Evolutionary conservation across 2,888 invertebrate species (phyloP).

Genomic region (Sisyra terminalis): DNA sequence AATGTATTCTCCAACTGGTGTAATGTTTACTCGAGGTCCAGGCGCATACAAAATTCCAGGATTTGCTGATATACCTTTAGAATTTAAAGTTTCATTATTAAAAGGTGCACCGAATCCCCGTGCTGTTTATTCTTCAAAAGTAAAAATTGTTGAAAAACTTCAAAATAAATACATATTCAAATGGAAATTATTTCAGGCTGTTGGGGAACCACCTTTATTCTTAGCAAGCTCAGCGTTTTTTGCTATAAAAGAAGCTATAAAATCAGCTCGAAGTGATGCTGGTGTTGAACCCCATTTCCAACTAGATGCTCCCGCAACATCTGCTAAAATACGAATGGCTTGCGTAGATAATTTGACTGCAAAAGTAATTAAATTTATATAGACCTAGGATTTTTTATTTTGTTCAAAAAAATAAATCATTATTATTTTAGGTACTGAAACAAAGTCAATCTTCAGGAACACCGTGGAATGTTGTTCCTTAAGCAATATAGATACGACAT

Average conservation of each 20-base stretch:
- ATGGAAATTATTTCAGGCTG: conserved; percentile 46
- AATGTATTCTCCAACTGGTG: conserved; percentile 70
- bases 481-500: no score
- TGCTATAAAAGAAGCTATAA: conserved; percentile 69
- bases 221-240: conserved; percentile 56
- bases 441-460: no score
- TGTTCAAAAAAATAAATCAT: no score
- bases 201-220: conserved; percentile 82
- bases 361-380: conserved; percentile 32
- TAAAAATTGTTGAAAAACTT: conserved; percentile 22
- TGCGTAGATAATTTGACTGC: conserved; percentile 62
- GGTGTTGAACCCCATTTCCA: conserved; percentile 38
- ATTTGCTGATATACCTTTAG: conserved; percentile 77
- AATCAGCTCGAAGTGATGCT: conserved; percentile 49
- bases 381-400: no score
- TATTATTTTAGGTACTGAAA: no score
- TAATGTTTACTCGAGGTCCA: conserved; percentile 71
- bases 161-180: not conserved
- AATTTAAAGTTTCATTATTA: conserved; percentile 83
- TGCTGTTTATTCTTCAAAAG: conserved; percentile 93
- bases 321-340: conserved; percentile 67
- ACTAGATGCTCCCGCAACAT: conserved; percentile 64
- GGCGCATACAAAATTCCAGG: conserved; percentile 91
- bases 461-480: no score
- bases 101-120: conserved; percentile 81